Conservation (phyloP, 2,888 invertebrate genomes). For the Uropetala carovei region DNA sequence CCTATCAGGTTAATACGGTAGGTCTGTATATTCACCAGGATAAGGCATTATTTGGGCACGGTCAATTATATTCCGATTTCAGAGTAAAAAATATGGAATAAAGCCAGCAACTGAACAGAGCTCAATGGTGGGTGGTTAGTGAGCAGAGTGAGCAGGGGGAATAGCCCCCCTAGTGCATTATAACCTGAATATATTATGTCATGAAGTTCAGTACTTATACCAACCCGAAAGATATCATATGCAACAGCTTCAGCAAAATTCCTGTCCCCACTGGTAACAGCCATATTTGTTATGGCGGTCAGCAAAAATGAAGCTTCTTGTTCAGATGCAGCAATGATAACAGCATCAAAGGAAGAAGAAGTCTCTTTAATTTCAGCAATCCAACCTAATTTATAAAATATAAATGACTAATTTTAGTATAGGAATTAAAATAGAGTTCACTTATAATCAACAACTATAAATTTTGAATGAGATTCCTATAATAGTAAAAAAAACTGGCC, state of each 20-base stretch:
- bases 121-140: too few relatives aligned
- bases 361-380: neutral
- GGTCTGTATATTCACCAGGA: too few relatives aligned
- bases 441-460: too few relatives aligned
- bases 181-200: neutral
- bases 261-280: neutral
- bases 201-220: neutral
- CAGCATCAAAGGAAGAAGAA: conserved; percentile 1
- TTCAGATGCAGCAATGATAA: neutral
- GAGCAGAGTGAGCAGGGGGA: too few relatives aligned
- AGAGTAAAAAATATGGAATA: too few relatives aligned
- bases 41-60: too few relatives aligned
- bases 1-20: too few relatives aligned
- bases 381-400: neutral
- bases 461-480: too few relatives aligned
- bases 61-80: too few relatives aligned
- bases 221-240: conserved; percentile 33
- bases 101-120: too few relatives aligned
- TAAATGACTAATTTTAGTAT: neutral
- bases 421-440: neutral
- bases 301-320: conserved; percentile 24
- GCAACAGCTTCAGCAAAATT: conserved; percentile 50
- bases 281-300: conserved; percentile 40
- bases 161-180: too few relatives aligned
- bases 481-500: too few relatives aligned